Base-by-base conservation (phyloP, 2,113 vertebrate genomes). In the Bos javanicus region DNA sequence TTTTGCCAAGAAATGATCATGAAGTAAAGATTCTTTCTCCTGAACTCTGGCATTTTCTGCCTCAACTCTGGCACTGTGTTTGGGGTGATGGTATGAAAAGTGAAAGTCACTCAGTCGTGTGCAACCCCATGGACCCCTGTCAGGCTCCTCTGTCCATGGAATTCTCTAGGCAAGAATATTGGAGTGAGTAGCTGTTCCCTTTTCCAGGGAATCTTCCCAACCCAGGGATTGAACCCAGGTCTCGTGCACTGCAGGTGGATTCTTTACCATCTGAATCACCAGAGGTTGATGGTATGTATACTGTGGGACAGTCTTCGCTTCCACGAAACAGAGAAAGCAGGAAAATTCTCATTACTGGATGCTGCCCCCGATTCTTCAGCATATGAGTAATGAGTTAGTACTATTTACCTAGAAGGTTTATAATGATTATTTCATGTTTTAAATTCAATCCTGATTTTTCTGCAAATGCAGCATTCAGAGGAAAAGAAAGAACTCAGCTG, bases 381-480 rank as follows among this genome's bases (percentile, higher is more conserved):
- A 28, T 64, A 48, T 89, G 95, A 97, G 36, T 16, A 2, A 94
- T 62, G 94, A 97, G 88, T 90, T 43, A 74, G 74, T 95, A 97
- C 87, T 82, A 84, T 96, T 98, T 98, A 95, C 96, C 98, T 98
- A 93, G 95, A 59, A 97, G 43, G 28, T 98, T 98, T 98, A 94
- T 92, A 98, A 96, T 97, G 76, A 95, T 98, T 98, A 94, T 90
- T 97, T 98, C 87, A 85, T 97, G 84, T 98, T 99, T 98, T 98
- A 98, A 98, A 98, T 98, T 95, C 98, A 98, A 97, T 97, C 97
- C 92, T 98, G 96, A 98, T 93, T 98, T 97, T 88, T 96, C 60
- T 95, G 93, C 97, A 98, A 98, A 98, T 84, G 54, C 92, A 97
- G 96, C 95, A 97, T 97, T 98, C 92, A 28, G 50, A 98, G 46